Evolutionary conservation across 2,113 vertebrate species (phyloP).

Genomic region (Scytalopus superciliaris): DNA sequence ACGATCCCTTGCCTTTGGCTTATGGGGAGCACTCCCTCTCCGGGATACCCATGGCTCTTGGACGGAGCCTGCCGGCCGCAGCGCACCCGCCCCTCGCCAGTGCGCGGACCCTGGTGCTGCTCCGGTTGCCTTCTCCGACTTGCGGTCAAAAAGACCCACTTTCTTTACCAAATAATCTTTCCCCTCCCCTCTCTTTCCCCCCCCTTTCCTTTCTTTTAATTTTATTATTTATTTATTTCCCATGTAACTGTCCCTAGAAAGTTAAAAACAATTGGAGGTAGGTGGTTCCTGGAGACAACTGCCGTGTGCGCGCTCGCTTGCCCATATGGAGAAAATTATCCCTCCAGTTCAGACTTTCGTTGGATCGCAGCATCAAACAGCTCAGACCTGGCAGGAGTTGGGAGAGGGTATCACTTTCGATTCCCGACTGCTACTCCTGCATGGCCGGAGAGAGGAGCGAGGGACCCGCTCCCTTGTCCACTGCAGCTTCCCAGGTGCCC

Average conservation of each 20-base stretch:
- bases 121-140: neutral
- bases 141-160: neutral
- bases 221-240: neutral
- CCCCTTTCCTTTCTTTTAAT: neutral
- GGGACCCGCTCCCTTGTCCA: neutral
- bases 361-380: neutral
- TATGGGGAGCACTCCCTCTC: neutral
- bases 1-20: neutral
- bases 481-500: neutral
- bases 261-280: neutral
- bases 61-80: neutral
- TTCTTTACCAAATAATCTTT: neutral
- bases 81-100: neutral
- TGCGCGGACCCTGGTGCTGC: neutral
- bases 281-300: neutral
- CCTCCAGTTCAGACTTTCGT: neutral
- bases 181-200: rapidly evolving
- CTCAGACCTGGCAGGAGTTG: neutral
- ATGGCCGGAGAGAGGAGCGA: neutral
- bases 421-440: neutral
- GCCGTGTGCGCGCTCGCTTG: neutral
- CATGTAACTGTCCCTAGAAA: neutral
- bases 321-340: conserved; percentile 58
- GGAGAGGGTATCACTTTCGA: neutral
- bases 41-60: neutral